Evolutionary conservation across 2,888 invertebrate genomes (phyloP).

Genomic region (Zaprionus obscuricornis): DNA sequence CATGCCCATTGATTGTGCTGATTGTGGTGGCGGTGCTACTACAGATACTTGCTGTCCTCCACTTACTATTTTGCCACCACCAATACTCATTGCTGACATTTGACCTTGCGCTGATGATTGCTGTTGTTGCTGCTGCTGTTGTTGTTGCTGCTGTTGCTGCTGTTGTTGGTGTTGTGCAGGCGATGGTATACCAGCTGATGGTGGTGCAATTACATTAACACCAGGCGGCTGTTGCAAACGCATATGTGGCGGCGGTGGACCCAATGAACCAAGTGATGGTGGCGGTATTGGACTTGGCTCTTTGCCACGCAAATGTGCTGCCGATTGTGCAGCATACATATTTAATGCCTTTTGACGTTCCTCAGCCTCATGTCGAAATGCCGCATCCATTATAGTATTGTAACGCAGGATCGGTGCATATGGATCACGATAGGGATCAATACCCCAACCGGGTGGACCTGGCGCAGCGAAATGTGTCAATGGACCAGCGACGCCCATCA

Average conservation of each 20-base stretch:
- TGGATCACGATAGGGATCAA: constrained; percentile 88
- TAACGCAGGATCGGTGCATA: constrained; percentile 89
- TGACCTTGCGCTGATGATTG: constrained; percentile 39
- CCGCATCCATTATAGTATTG: constrained; percentile 91
- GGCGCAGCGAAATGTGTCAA: constrained; percentile 86
- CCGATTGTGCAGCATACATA: constrained; percentile 87
- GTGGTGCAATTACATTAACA: constrained; percentile 23
- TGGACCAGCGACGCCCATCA: constrained; percentile 84
- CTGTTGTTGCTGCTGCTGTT: no score
- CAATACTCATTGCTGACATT: constrained; percentile 33
- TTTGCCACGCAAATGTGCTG: constrained; percentile 82
- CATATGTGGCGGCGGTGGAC: constrained; percentile 79
- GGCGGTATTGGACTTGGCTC: constrained; percentile 83
- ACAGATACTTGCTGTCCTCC: no score
- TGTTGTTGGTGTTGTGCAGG: constrained; percentile 36
- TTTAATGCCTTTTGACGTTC: constrained; percentile 90
- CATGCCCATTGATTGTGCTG: constrained; percentile 44
- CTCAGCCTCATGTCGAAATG: constrained; percentile 90
- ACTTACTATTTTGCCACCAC: no score
- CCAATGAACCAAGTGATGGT: constrained; percentile 73
- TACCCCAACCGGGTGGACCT: constrained; percentile 85
- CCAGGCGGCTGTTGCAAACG: constrained; percentile 74
- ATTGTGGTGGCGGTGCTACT: constrained; percentile 17
- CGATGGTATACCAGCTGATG: constrained; percentile 22
- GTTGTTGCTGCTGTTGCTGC: no score